phyloP scores from a whole-genome alignment of 2,888 invertebrate species.

The Diaprepes abbreviatus region DNA sequence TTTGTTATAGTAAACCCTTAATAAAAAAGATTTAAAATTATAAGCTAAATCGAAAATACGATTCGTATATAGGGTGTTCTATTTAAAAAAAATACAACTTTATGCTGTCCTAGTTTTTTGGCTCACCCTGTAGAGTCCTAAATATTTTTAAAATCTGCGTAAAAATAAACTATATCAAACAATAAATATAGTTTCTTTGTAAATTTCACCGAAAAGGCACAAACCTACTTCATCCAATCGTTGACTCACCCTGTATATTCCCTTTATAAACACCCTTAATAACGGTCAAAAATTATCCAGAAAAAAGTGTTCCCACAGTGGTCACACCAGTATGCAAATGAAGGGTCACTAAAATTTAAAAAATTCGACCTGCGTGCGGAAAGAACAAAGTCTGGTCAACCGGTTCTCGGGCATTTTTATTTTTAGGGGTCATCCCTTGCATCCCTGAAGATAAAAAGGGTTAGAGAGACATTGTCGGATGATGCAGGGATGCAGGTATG shows the following conservation, averaged over 20 bases:
- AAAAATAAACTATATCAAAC: no score
- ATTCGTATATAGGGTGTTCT: no score
- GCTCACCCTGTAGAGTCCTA: no score
- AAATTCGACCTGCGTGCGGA: conserved; percentile 53
- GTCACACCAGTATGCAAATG: conserved; percentile 65
- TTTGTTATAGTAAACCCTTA: no score
- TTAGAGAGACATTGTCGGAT: not conserved
- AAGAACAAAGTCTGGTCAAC: conserved; percentile 57
- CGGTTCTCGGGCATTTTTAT: conserved; percentile 61
- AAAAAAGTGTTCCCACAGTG: conserved; percentile 56
- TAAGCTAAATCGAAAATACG: no score
- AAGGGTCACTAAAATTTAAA: conserved; percentile 64
- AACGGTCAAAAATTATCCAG: not conserved
- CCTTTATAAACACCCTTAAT: not conserved
- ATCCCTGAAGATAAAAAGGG: conserved; percentile 42
- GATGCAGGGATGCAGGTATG: conserved; percentile 37
- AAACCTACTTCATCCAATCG: no score
- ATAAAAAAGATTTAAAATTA: no score
- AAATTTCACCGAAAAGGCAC: no score
- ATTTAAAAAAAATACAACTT: no score
- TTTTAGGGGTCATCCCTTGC: conserved; percentile 58
- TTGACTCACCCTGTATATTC: not conserved
- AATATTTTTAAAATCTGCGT: no score
- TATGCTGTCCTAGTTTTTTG: no score
- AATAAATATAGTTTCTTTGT: no score